A percentile compares a stretch with the other conserved stretches of the same genome.
Conservation (phyloP, 2,113 vertebrate genomes). For the Machaerirhynchus nigripectus region DNA sequence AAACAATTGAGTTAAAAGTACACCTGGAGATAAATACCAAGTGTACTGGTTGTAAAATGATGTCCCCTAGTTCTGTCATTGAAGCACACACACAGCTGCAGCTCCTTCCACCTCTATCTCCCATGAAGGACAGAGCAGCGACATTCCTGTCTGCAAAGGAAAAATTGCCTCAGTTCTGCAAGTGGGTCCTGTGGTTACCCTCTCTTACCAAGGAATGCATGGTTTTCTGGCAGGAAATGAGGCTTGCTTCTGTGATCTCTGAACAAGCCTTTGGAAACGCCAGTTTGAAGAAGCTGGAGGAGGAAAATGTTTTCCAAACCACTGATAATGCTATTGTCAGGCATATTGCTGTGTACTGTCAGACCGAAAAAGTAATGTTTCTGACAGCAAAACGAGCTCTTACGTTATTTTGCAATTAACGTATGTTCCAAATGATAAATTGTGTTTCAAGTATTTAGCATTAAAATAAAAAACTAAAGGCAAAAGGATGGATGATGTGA, state of each 20-base stretch:
- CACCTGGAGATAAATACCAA: not conserved
- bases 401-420: constrained; percentile 22
- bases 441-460: constrained; percentile 30
- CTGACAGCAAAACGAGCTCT: constrained; percentile 16
- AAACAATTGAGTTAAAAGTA: not conserved
- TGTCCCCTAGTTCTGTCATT: not conserved
- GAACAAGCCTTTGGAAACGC: not conserved
- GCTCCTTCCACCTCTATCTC: not conserved
- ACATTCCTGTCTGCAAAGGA: not conserved
- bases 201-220: not conserved
- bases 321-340: not conserved
- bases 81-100: not conserved
- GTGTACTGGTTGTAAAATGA: not conserved
- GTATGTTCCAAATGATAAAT: constrained; percentile 7
- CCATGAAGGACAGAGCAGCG: not conserved
- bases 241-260: not conserved
- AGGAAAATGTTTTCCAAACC: not conserved
- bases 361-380: not conserved
- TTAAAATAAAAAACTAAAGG: constrained; percentile 23
- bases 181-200: not conserved
- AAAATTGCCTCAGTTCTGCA: not conserved
- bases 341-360: not conserved
- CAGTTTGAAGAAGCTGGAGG: not conserved
- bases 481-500: not conserved
- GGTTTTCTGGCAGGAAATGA: not conserved